Evolutionary conservation across 1,140 invertebrate species (phyloP).

Genomic region (Trypoxylus dichotomus): DNA sequence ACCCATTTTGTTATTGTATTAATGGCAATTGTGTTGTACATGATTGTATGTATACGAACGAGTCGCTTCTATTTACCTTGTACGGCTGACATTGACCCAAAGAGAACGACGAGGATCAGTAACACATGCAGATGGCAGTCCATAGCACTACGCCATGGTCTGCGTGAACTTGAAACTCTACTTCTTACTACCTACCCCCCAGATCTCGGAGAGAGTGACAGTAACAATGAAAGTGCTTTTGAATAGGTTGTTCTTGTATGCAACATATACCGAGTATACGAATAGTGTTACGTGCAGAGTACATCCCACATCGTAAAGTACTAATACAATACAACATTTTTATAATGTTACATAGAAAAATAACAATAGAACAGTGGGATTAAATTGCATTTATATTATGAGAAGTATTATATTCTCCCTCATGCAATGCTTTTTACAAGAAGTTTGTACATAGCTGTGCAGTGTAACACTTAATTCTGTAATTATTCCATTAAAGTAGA

Average conservation of each 20-base stretch:
- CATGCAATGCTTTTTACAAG: too few species aligned
- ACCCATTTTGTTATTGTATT: neutral
- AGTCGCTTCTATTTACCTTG: constrained; percentile 37
- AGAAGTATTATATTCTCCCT: too few species aligned
- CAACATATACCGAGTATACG: neutral
- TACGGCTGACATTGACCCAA: constrained; percentile 44
- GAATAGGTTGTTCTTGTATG: neutral
- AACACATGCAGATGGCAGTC: constrained; percentile 36
- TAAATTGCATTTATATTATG: too few species aligned
- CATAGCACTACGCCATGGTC: constrained; percentile 44
- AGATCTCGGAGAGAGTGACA: constrained; percentile 43
- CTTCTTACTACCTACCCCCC: constrained; percentile 29
- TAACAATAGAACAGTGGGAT: too few species aligned
- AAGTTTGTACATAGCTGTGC: too few species aligned
- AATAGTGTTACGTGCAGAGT: neutral
- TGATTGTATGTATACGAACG: neutral
- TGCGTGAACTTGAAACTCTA: constrained; percentile 33
- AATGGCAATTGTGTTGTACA: neutral
- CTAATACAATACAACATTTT: too few species aligned
- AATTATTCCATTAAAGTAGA: too few species aligned
- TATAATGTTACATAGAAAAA: too few species aligned
- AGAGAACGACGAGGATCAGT: constrained; percentile 35
- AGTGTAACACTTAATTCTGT: too few species aligned
- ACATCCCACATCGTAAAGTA: neutral
- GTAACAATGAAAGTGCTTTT: constrained; percentile 47